Evolutionary conservation across 2,888 invertebrate species (phyloP).

Genomic region (Noctua janthe): DNA sequence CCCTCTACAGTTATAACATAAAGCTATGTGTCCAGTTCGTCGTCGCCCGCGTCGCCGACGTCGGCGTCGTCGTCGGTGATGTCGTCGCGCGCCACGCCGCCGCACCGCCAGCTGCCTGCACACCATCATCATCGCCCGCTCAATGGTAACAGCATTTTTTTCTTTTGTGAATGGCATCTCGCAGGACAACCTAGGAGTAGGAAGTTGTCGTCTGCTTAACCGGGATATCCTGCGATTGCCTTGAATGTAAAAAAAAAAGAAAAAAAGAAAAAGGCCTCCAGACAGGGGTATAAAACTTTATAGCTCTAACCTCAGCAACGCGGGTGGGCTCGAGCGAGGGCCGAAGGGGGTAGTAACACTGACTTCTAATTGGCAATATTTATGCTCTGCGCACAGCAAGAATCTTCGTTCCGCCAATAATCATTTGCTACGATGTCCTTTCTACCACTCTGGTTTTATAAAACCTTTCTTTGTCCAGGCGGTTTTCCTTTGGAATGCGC

Average conservation of each 20-base stretch:
- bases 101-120: constrained; percentile 73
- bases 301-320: too few relatives aligned
- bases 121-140: constrained; percentile 79
- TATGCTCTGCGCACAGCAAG: too few relatives aligned
- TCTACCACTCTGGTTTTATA: too few relatives aligned
- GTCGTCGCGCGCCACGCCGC: constrained; percentile 92
- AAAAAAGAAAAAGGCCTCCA: neutral
- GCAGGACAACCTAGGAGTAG: neutral
- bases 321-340: too few relatives aligned
- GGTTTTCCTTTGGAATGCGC: too few relatives aligned
- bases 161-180: neutral
- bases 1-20: constrained; percentile 8
- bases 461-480: too few relatives aligned
- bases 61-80: constrained; percentile 96
- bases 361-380: too few relatives aligned
- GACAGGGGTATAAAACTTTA: neutral
- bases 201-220: neutral
- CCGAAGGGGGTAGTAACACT: too few relatives aligned
- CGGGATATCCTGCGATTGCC: neutral
- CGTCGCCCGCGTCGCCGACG: constrained; percentile 95
- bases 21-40: constrained; percentile 86
- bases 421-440: too few relatives aligned
- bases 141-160: constrained; percentile 77
- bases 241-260: neutral
- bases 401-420: too few relatives aligned